Conservation (phyloP, 1,140 invertebrate genomes). For the Armadillidium nasatum region DNA sequence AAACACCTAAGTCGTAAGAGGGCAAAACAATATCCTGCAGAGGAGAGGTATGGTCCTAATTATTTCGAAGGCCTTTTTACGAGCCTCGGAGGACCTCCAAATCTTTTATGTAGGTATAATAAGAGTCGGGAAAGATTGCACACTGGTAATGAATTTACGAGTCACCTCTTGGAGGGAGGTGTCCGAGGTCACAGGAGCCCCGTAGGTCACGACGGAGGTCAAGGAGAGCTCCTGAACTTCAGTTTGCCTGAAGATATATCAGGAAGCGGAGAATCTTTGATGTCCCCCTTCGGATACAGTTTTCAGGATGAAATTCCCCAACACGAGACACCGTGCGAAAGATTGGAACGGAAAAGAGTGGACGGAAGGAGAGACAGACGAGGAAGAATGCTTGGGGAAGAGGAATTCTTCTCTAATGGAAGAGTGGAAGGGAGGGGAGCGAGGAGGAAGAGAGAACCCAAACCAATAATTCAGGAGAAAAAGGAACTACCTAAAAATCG, state of each 20-base stretch:
- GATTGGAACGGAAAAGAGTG: background rate
- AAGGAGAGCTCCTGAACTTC: constrained; percentile 9
- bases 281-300: background rate
- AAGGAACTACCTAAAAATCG: background rate
- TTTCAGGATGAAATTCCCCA: background rate
- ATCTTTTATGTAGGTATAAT: background rate
- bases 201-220: background rate
- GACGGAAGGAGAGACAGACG: background rate
- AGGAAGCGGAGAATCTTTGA: background rate
- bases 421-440: background rate
- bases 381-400: background rate
- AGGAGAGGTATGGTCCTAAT: background rate
- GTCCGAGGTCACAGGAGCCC: background rate
- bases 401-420: background rate
- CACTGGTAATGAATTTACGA: background rate
- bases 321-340: background rate
- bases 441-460: background rate
- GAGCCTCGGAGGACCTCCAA: background rate
- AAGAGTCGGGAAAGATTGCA: background rate
- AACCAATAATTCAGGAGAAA: background rate
- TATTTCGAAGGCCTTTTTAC: background rate
- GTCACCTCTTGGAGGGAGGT: background rate
- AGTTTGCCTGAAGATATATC: constrained; percentile 2
- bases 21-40: background rate
- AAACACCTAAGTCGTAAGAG: background rate